These are phyloP conservation scores for Eudasyphora cyanicolor DNA, from an alignment of 2,888 invertebrate species.

Conservation along the genomic window DNA sequence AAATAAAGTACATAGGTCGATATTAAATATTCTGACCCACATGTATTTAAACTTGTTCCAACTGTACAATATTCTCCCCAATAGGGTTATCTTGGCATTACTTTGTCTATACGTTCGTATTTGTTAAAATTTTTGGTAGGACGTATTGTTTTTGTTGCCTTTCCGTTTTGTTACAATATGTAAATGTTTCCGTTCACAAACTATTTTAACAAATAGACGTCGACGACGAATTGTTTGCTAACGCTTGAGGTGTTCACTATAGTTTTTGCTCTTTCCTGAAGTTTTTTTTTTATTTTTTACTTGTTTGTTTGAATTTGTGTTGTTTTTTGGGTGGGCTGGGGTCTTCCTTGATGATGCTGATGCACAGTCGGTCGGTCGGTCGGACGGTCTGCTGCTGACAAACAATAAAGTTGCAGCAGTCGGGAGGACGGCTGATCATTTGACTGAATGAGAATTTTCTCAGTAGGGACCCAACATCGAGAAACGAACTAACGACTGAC, in stretches of 20 bases:
- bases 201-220: slow-evolving; percentile 63
- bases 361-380: background rate
- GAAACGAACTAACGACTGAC: too few relatives aligned
- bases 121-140: background rate
- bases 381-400: slow-evolving; percentile 17
- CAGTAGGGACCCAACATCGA: background rate
- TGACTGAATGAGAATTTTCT: slow-evolving; percentile 5
- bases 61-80: too few relatives aligned
- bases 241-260: slow-evolving; percentile 60
- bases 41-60: too few relatives aligned
- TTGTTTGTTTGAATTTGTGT: slow-evolving; percentile 7
- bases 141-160: background rate
- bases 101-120: background rate
- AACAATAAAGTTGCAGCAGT: slow-evolving; percentile 57
- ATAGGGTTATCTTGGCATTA: slow-evolving; percentile 43
- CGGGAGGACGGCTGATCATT: slow-evolving; percentile 32
- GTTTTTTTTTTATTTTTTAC: slow-evolving; percentile 29
- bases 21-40: too few relatives aligned
- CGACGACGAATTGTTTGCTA: slow-evolving; percentile 62
- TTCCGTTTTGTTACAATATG: slow-evolving; percentile 46
- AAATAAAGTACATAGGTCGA: too few relatives aligned
- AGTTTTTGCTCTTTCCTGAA: slow-evolving; percentile 18
- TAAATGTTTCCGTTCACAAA: slow-evolving; percentile 64
- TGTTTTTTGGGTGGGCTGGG: slow-evolving; percentile 2
- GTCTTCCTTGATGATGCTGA: background rate